Evolutionary conservation across 1,140 invertebrate genomes (phyloP), one percentile per base, ranked within the genome.

Genomic region (Centruroides vittatus): DNA sequence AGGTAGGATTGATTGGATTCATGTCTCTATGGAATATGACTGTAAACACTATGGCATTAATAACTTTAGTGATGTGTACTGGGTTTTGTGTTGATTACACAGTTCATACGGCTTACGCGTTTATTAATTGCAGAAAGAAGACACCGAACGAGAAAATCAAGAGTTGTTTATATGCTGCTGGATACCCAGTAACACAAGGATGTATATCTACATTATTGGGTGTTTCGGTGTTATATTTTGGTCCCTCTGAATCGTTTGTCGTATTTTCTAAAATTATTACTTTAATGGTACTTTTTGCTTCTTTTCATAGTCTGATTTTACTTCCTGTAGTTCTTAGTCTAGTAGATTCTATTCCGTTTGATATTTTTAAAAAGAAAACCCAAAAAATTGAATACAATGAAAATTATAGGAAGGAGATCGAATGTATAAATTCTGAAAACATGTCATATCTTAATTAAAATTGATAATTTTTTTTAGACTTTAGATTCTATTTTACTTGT

Each of bases 201-300:
- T 89, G 91, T 0, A 77, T 88, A 3, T 95, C 91, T 10, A 97
- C 93, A 0, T 87, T 97, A 35, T 74, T 97, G 1, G 93, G 93
- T 58, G 85, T 96, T 9, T 75, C 89, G 0, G 88, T 91, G 0
- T 73, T 98, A 0, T 77, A 92, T 3, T 76, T 94, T 41, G 92
- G 92, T 1, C 85, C 90, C 60, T 95, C 91, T 65, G 97, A 96
- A 70, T 95, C 97, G 55, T 97, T 98, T 73, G 78, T 90, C 35
- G 92, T 95, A 0, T 98, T 97, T 80, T 97, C 97, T 75, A 97
- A 96, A 76, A 96, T 95, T 81, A 91, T 97, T 13, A 93, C 95
- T 73, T 79, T 97, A 61, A 92, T 96, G 0, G 92, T 96, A 62
- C 85, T 93, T 70, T 89, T 95, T 65, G 94, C 93, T 35, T 86